phyloP scores from a whole-genome alignment of 1,140 invertebrate genomes.

The Drosophila ogumai region DNA sequence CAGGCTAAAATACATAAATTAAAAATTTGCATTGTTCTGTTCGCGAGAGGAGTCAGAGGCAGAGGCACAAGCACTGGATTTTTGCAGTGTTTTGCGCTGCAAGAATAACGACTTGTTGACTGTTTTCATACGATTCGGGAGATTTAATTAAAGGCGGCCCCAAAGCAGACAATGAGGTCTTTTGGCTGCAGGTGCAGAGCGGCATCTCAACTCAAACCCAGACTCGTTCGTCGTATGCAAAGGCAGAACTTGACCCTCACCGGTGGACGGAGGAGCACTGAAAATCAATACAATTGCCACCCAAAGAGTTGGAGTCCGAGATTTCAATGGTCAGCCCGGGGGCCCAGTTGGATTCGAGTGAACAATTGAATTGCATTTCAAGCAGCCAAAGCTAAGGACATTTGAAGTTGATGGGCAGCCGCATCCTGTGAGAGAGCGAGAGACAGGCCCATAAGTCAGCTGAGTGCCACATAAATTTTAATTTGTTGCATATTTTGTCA shows the following conservation, averaged over 20 bases:
- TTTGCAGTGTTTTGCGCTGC: constrained; percentile 42
- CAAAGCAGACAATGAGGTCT: constrained; percentile 80
- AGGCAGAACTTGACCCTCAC: constrained; percentile 59
- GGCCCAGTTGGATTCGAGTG: constrained; percentile 4
- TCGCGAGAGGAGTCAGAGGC: constrained; percentile 26
- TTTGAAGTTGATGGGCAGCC: constrained; percentile 76
- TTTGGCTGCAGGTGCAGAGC: constrained; percentile 68
- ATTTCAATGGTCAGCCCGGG: constrained; percentile 48
- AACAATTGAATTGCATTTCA: constrained; percentile 85
- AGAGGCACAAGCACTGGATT: constrained; percentile 20
- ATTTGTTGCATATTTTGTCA: constrained; percentile 85
- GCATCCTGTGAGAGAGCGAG: constrained; percentile 64
- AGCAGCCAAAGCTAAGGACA: constrained; percentile 67
- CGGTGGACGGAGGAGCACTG: constrained; percentile 16
- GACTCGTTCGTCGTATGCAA: constrained; percentile 47
- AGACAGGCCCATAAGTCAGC: constrained; percentile 65
- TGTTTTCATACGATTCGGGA: constrained; percentile 83
- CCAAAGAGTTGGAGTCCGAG: constrained; percentile 45
- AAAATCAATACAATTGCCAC: constrained; percentile 83
- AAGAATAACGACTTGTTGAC: constrained; percentile 82
- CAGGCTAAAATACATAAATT: constrained; percentile 84
- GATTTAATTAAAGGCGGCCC: constrained; percentile 82
- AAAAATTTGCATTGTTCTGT: constrained; percentile 84
- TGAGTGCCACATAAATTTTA: constrained; percentile 82
- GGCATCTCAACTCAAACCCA: constrained; percentile 20